Percentiles rank a stretch among this genome's conserved stretches.
phyloP scores from a whole-genome alignment of 2,888 invertebrate species.

The Julus scanicus region DNA sequence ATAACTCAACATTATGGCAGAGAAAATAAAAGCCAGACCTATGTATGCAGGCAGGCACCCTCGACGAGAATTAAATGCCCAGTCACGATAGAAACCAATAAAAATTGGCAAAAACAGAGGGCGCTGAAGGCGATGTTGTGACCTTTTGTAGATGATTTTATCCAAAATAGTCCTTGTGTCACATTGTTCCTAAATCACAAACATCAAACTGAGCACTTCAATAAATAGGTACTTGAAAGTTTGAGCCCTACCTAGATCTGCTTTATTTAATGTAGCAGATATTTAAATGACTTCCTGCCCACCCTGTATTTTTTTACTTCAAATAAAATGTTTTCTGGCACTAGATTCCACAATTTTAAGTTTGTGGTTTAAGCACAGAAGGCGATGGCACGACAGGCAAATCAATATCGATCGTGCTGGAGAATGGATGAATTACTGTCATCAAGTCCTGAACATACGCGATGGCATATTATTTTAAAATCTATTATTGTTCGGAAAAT shows the following conservation, averaged over 20 bases:
- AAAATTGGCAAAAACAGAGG: not conserved
- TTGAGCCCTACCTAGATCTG: not conserved
- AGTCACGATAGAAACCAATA: not conserved
- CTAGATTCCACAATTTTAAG: not conserved
- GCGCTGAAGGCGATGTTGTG: not conserved
- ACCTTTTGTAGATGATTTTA: no score
- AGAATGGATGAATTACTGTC: not conserved
- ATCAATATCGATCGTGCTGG: not conserved
- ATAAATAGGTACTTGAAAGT: no score
- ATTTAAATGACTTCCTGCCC: not conserved
- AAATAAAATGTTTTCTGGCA: not conserved
- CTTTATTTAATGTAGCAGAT: no score
- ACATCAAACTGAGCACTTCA: no score
- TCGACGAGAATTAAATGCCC: not conserved
- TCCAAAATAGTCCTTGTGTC: no score
- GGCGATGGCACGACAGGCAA: not conserved
- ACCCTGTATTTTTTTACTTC: not conserved
- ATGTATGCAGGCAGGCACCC: not conserved
- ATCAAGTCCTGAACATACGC: not conserved
- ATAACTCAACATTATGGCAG: conserved; percentile 9
- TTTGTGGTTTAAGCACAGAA: not conserved
- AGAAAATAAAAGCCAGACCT: not conserved
- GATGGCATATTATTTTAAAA: not conserved
- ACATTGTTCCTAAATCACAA: no score
- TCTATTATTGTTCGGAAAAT: not conserved